A percentile compares a stretch with the other conserved stretches of the same genome.
Evolutionary conservation across 2,888 invertebrate species (phyloP).

Genomic region (Standfussiana lucernea): DNA sequence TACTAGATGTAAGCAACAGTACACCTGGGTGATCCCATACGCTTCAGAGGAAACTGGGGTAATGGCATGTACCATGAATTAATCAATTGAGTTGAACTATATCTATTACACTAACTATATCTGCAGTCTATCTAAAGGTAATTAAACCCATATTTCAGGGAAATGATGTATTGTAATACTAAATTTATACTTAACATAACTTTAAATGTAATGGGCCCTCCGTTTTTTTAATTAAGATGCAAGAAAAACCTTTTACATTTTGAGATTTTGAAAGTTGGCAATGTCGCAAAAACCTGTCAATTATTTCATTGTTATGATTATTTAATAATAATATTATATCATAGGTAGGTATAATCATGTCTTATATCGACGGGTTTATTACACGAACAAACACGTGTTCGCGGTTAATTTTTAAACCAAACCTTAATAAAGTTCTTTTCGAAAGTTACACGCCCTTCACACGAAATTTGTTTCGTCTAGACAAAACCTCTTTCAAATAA

Average conservation of each 20-base stretch:
- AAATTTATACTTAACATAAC: neutral
- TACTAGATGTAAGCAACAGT: neutral
- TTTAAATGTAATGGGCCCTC: neutral
- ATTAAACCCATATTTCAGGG: neutral
- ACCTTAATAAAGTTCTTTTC: neutral
- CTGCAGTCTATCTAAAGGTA: neutral
- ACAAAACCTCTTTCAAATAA: conserved; percentile 23
- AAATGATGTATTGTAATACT: neutral
- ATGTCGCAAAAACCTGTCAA: too few relatives aligned
- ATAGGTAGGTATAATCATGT: neutral
- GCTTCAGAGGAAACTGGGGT: conserved; percentile 3
- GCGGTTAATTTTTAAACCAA: neutral
- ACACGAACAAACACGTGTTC: neutral
- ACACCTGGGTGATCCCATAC: neutral
- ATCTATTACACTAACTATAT: neutral
- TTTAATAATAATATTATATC: too few relatives aligned
- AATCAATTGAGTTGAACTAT: conserved; percentile 5
- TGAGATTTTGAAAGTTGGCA: too few relatives aligned
- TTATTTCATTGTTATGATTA: too few relatives aligned
- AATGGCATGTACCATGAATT: conserved; percentile 7
- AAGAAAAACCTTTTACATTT: too few relatives aligned
- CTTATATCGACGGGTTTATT: neutral
- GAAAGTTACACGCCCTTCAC: neutral
- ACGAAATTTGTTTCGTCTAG: neutral
- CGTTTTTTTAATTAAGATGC: too few relatives aligned